phyloP scores from a whole-genome alignment of 2,888 invertebrate genomes.

The Gerris lacustris region DNA sequence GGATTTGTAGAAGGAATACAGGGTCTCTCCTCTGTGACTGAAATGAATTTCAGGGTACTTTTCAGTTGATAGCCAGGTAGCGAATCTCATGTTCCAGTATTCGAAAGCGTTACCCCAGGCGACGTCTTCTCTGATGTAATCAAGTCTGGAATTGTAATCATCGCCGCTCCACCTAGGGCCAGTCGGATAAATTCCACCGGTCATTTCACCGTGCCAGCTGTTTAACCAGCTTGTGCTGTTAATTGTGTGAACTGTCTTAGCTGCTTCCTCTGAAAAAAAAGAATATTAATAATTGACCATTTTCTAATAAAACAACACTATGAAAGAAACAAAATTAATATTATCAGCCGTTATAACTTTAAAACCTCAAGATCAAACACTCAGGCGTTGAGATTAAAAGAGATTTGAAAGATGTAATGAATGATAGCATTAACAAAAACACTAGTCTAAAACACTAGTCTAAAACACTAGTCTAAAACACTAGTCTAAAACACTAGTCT shows the following conservation, averaged over 20 bases:
- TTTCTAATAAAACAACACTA: no score
- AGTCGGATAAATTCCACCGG: background rate
- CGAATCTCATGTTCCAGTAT: slow-evolving; percentile 50
- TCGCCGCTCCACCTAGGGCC: background rate
- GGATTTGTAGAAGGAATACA: slow-evolving; percentile 52
- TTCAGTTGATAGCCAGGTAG: slow-evolving; percentile 33
- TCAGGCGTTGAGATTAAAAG: no score
- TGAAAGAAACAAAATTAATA: no score
- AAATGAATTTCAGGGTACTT: slow-evolving; percentile 23
- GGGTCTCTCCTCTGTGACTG: slow-evolving; percentile 24
- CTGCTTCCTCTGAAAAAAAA: no score
- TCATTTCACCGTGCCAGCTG: background rate
- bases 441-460: no score
- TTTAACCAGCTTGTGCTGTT: background rate
- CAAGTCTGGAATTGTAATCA: slow-evolving; percentile 42
- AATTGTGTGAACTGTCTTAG: background rate
- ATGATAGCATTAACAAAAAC: no score
- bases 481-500: no score
- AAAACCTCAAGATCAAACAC: no score
- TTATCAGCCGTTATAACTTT: no score
- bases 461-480: no score
- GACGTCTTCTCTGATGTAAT: slow-evolving; percentile 64
- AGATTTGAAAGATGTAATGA: no score
- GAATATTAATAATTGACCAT: no score
- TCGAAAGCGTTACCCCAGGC: slow-evolving; percentile 48